These are phyloP conservation scores for Lepisosteus oculatus DNA, from an alignment of 2,113 vertebrate species.

Conservation along the genomic window DNA sequence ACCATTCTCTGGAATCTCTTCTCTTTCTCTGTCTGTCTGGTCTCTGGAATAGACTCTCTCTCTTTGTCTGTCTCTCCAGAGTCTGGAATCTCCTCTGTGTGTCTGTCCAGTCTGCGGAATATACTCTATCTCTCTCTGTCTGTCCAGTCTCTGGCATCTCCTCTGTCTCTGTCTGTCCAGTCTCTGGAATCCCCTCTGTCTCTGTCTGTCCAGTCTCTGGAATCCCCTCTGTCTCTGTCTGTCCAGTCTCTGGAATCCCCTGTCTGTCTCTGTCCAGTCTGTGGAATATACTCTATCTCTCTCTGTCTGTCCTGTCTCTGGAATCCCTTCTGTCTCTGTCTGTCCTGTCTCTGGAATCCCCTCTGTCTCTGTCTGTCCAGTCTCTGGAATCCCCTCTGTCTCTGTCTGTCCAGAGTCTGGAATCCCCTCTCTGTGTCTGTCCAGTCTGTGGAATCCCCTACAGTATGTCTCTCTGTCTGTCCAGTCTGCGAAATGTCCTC, in stretches of 20 bases:
- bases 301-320: background rate
- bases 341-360: slow-evolving; percentile 8
- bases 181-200: slow-evolving; percentile 9
- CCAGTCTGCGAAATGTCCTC: slow-evolving; percentile 2
- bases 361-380: background rate
- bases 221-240: slow-evolving; percentile 13
- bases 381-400: slow-evolving; percentile 13
- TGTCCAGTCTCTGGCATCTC: background rate
- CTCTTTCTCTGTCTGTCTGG: background rate
- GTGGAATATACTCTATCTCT: background rate
- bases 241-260: slow-evolving; percentile 56
- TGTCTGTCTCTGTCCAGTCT: background rate
- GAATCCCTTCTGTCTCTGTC: slow-evolving; percentile 15
- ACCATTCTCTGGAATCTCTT: background rate
- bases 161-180: slow-evolving; percentile 14
- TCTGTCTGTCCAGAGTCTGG: slow-evolving; percentile 49
- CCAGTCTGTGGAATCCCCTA: slow-evolving; percentile 4
- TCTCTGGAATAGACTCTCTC: slow-evolving; percentile 1
- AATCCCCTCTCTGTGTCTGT: too few relatives aligned
- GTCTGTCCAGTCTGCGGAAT: background rate
- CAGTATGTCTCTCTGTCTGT: background rate
- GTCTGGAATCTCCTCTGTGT: too few relatives aligned
- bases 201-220: background rate
- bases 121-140: background rate
- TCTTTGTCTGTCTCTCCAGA: slow-evolving; percentile 51